These are phyloP conservation scores for Zelostemma sp. DNA, from an alignment of 1,140 invertebrate species.

Conservation along the genomic window DNA sequence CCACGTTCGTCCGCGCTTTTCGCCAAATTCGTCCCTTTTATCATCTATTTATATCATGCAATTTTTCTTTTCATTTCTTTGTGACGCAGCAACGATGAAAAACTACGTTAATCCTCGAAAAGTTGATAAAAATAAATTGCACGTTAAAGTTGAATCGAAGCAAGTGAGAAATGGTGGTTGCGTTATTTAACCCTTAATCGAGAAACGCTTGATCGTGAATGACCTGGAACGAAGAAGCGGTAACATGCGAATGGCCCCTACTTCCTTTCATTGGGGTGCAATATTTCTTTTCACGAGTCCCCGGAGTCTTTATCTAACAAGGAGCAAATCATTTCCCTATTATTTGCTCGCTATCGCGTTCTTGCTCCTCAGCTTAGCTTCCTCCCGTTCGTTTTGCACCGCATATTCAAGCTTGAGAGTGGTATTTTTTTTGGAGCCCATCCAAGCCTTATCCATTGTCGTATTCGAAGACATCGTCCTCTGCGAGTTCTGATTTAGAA, in stretches of 20 bases:
- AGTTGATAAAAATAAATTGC: too few species aligned
- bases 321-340: conserved; percentile 72
- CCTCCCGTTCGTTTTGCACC: conserved; percentile 49
- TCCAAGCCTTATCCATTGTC: conserved; percentile 68
- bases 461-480: conserved; percentile 50
- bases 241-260: conserved; percentile 60
- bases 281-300: conserved; percentile 68
- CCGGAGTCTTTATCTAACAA: conserved; percentile 70
- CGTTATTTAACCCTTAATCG: conserved; percentile 66
- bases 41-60: too few species aligned
- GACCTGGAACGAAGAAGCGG: conserved; percentile 61
- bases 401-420: conserved; percentile 46
- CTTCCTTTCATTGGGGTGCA: conserved; percentile 65
- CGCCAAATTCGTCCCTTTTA: too few species aligned
- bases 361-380: conserved; percentile 54
- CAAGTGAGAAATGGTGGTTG: not conserved
- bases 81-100: too few species aligned
- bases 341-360: conserved; percentile 69
- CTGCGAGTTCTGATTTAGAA: conserved; percentile 53
- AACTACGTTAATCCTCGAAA: too few species aligned
- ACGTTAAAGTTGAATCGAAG: too few species aligned
- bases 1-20: conserved; percentile 39
- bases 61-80: too few species aligned
- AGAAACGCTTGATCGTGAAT: conserved; percentile 61
- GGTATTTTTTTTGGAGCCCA: conserved; percentile 67